phyloP scores from a whole-genome alignment of 2,113 vertebrate species.

The Oncorhynchus clarkii region DNA sequence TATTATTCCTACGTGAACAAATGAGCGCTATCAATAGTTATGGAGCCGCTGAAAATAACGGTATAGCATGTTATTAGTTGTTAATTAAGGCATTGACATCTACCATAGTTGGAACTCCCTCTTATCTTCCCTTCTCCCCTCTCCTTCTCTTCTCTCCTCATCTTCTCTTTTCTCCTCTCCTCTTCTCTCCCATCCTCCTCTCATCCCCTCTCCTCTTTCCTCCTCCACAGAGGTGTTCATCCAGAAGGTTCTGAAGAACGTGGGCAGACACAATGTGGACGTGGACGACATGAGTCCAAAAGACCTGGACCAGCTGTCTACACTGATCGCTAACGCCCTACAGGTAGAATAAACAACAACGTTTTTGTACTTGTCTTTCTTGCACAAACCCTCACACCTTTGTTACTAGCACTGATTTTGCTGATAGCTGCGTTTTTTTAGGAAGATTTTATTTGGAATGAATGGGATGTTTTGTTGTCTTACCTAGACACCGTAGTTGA shows the following conservation, averaged over 20 bases:
- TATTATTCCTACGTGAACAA: not conserved
- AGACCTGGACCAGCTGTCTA: slow-evolving; percentile 77
- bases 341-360: slow-evolving; percentile 47
- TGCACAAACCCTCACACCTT: too few relatives aligned
- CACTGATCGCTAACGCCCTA: slow-evolving; percentile 71
- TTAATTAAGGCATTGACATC: too few relatives aligned
- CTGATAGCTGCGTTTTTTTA: too few relatives aligned
- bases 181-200: not conserved
- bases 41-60: not conserved
- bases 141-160: not conserved
- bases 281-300: slow-evolving; percentile 69
- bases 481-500: too few relatives aligned
- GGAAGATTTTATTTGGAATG: too few relatives aligned
- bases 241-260: slow-evolving; percentile 77
- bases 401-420: too few relatives aligned
- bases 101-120: not conserved
- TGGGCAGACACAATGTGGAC: slow-evolving; percentile 73
- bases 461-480: too few relatives aligned
- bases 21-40: not conserved
- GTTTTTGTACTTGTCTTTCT: too few relatives aligned
- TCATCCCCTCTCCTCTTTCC: not conserved
- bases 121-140: not conserved
- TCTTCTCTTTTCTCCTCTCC: not conserved
- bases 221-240: slow-evolving; percentile 77
- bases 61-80: too few relatives aligned